Evolutionary conservation across 2,113 vertebrate genomes (phyloP).

Genomic region (Vombatus ursinus): DNA sequence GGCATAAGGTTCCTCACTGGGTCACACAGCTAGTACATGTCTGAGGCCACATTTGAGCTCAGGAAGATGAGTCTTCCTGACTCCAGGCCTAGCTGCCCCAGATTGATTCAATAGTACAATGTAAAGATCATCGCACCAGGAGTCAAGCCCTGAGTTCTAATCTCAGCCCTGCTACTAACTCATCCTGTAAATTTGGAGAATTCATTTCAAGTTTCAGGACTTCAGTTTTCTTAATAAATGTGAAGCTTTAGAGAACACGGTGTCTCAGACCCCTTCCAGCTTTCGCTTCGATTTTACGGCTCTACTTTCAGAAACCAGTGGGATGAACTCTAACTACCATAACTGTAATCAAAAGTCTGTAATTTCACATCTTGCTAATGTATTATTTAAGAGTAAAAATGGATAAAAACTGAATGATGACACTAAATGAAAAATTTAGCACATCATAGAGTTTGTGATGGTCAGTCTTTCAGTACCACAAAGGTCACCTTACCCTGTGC

Average conservation of each 20-base stretch:
- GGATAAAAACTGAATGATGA: background rate
- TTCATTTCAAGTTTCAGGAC: background rate
- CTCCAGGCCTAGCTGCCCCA: no score
- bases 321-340: no score
- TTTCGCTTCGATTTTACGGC: background rate
- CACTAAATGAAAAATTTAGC: background rate
- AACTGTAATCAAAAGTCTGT: no score
- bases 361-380: no score
- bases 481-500: no score
- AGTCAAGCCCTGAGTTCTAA: no score
- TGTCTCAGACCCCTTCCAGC: constrained; percentile 17
- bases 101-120: no score
- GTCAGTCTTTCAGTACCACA: constrained; percentile 7
- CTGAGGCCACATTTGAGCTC: background rate
- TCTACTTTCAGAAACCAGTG: background rate
- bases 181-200: no score
- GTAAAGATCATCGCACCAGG: no score
- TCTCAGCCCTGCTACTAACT: no score
- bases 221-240: constrained; percentile 11
- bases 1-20: no score
- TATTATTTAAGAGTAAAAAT: no score
- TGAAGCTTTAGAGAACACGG: background rate
- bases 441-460: constrained; percentile 3
- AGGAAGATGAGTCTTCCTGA: background rate
- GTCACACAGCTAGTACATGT: background rate